Evolutionary conservation across 2,113 vertebrate species (phyloP), one percentile per base, ranked within the genome.

Genomic region (Neodontobutis hainanensis): DNA sequence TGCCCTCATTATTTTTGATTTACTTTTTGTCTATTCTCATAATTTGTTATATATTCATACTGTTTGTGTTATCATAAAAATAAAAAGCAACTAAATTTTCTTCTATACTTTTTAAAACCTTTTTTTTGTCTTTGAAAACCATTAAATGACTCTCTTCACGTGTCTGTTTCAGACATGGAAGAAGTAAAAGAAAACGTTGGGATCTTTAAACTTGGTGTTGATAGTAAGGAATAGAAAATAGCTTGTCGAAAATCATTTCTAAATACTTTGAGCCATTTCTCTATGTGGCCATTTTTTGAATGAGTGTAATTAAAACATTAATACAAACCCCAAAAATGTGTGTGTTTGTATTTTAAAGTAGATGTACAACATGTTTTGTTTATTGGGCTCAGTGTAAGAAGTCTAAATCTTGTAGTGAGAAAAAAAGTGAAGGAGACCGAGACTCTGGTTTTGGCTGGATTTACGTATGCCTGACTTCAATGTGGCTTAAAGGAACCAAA

Each of bases 321-420:
- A 87, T 76, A 83, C 74, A 78, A 80, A 91, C 90, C 91, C 87
- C 91, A 92, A 81, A 85, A 93, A 92, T 92, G 92, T 91, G 82
- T 90, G 84, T 61, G 82, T 57, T 77, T 88, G 87, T 75, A n/a
- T 65, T 68, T 53, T 86, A 89, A 88, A 91, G 92, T 90, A 90
- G 87, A 75, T 77, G 69, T 72, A 87, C 75, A 86, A 82, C 77
- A 83, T 84, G 80, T 85, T 78, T 80, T 79, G 8, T 78, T 45
- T 77, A 67, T 59, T 66, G 51, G 71, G 76, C 50, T 63, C 48
- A 6, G 70, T 66, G 63, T 81, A 56, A 82, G 73, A 80, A 87
- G 85, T 73, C 70, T 73, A 74, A 85, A 80, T 84, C 70, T 44
- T 80, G 69, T 52, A 82, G 83, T 80, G 73, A 46, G 63, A 61